Conservation (phyloP, 2,113 vertebrate species). For the Grammomys dolichurus region DNA sequence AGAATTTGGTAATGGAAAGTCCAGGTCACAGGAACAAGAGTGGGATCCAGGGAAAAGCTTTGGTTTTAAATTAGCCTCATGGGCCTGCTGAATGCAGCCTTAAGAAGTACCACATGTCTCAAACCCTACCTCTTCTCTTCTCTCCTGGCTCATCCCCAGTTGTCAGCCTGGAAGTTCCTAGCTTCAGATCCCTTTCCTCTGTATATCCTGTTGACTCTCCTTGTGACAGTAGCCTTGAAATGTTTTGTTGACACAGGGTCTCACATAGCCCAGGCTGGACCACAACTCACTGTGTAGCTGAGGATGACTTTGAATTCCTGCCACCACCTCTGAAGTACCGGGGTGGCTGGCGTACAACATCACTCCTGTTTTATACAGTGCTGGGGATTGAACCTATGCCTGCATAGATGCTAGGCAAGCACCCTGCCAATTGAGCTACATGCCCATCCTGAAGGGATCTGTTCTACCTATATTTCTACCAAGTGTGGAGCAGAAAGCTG, state of each 20-base stretch:
- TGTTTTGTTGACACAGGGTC: neutral
- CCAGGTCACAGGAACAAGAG: slow-evolving; percentile 61
- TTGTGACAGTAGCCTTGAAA: neutral
- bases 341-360: neutral
- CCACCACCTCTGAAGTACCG: neutral
- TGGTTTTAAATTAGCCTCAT: slow-evolving; percentile 66
- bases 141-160: neutral
- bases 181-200: neutral
- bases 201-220: neutral
- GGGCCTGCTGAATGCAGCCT: slow-evolving; percentile 33
- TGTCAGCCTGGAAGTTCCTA: slow-evolving; percentile 33
- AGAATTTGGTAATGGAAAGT: slow-evolving; percentile 75
- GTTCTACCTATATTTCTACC: neutral
- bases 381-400: neutral
- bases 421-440: neutral
- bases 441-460: neutral
- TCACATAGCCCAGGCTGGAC: neutral
- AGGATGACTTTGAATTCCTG: neutral
- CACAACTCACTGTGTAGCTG: neutral
- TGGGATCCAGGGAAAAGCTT: slow-evolving; percentile 64
- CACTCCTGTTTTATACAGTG: neutral
- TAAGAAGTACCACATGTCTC: slow-evolving; percentile 68
- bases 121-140: slow-evolving; percentile 23
- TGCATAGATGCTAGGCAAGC: neutral
- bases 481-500: neutral